phyloP scores from a whole-genome alignment of 2,888 invertebrate genomes.

The Harpalus rubripes region DNA sequence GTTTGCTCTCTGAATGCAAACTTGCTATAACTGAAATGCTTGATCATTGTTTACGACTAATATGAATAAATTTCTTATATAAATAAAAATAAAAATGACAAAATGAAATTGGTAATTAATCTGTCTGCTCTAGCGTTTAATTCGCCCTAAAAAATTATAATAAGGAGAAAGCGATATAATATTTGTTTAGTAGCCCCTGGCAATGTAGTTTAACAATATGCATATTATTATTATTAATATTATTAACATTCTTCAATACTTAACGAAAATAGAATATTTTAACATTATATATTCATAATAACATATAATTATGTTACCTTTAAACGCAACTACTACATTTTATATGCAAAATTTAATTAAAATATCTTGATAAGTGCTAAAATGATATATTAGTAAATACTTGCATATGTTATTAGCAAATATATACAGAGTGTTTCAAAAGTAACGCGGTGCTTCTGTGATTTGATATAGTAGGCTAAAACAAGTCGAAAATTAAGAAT shows the following conservation, averaged over 20 bases:
- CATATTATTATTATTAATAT: conserved; percentile 13
- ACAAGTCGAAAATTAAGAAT: too few relatives aligned
- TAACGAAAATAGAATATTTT: conserved; percentile 36
- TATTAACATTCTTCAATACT: conserved; percentile 36
- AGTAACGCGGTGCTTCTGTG: background rate
- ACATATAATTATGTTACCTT: conserved; percentile 52
- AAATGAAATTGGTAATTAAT: conserved; percentile 29
- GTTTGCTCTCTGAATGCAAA: background rate
- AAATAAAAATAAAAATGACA: background rate
- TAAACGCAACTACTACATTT: conserved; percentile 36
- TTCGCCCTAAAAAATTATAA: conserved; percentile 35
- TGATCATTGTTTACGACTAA: background rate
- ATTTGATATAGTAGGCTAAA: too few relatives aligned
- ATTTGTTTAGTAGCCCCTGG: conserved; percentile 29
- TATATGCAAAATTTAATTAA: conserved; percentile 57
- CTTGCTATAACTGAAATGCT: background rate
- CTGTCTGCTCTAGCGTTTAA: conserved; percentile 33
- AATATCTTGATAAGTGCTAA: conserved; percentile 53
- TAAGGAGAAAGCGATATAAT: conserved; percentile 48
- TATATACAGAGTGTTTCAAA: background rate
- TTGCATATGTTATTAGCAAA: conserved; percentile 39
- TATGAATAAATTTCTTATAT: background rate
- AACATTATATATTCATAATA: conserved; percentile 46
- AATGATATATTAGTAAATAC: conserved; percentile 55
- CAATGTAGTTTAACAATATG: conserved; percentile 44